Percentiles rank a stretch among this genome's conserved stretches.
These are phyloP conservation scores for Cancer borealis DNA, from an alignment of 2,888 invertebrate species.

Conservation along the genomic window DNA sequence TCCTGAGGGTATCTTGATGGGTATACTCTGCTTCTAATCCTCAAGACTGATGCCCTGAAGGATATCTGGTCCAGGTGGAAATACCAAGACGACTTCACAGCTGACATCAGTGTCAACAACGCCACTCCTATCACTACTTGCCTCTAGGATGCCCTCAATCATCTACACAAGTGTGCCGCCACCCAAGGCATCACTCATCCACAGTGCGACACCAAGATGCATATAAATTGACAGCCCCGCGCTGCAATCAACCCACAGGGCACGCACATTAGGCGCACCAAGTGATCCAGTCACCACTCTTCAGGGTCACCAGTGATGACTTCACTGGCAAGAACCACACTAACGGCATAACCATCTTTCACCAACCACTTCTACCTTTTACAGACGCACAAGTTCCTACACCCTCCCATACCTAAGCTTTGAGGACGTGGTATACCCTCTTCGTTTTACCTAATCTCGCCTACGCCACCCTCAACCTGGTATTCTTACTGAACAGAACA, in stretches of 20 bases:
- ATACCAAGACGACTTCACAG: neutral
- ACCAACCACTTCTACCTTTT: no score
- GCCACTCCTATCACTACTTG: neutral
- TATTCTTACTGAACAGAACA: neutral
- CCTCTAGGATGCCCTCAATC: neutral
- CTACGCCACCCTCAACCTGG: neutral
- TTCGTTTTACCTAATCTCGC: neutral
- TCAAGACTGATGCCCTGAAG: neutral
- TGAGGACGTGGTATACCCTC: neutral
- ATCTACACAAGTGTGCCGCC: neutral
- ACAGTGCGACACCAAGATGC: neutral
- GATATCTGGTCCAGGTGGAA: neutral
- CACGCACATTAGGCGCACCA: no score
- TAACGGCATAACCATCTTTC: no score
- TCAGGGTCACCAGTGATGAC: no score
- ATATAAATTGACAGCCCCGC: neutral
- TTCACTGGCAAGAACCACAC: no score
- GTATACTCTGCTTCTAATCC: neutral
- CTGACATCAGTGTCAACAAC: neutral
- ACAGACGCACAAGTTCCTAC: no score
- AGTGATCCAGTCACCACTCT: no score
- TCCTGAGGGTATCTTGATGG: neutral
- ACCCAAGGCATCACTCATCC: neutral
- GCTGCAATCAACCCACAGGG: neutral
- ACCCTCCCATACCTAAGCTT: neutral